Evolutionary conservation across 2,113 vertebrate genomes (phyloP), one percentile per base, ranked within the genome.

Genomic region (Ceratotherium simum): DNA sequence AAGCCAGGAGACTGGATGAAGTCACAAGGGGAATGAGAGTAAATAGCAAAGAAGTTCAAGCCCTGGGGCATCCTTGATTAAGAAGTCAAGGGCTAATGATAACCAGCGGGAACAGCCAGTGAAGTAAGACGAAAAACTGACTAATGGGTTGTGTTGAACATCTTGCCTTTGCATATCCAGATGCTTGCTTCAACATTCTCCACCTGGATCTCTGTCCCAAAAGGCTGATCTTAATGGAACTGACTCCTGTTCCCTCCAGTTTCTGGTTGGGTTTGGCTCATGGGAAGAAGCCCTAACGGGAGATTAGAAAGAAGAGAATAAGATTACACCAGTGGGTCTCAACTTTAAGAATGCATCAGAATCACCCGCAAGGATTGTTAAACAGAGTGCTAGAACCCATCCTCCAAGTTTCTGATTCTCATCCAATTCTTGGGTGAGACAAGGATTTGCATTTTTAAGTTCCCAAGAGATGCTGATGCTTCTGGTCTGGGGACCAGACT

Each of bases 111-210:
- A 60, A 46, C 7, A 46, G 39, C 27, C 33, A 51, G 18, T 39
- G 27, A 79, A 27, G 23, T 23, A n/a, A 20, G n/a, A 58, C 2
- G 2, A 42, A 23, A n/a, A 25, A 58, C 60, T 4, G 39, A 29
- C 13, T 21, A 0, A 8, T 3, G 1, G 23, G 21, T 10, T 56
- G 9, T 88, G 46, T 27, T 27, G 46, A 48, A 11, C 2, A 0
- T 2, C 36, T 72, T 36, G 10, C 20, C 16, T 8, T 29, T n/a
- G 17, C 6, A 3, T 8, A 4, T 39, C 29, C 18, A 48, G 46
- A 17, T 46, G 6, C 25, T 73, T 54, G 67, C 27, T 80, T 39
- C 64, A 39, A n/a, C 36, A 23, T 3, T 65, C 48, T 75, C 12
- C 62, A 54, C n/a, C 65, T 56, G 60, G 51, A 13, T 75, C 13